phyloP scores from a whole-genome alignment of 2,888 invertebrate genomes.

The Keiferia lycopersicella region DNA sequence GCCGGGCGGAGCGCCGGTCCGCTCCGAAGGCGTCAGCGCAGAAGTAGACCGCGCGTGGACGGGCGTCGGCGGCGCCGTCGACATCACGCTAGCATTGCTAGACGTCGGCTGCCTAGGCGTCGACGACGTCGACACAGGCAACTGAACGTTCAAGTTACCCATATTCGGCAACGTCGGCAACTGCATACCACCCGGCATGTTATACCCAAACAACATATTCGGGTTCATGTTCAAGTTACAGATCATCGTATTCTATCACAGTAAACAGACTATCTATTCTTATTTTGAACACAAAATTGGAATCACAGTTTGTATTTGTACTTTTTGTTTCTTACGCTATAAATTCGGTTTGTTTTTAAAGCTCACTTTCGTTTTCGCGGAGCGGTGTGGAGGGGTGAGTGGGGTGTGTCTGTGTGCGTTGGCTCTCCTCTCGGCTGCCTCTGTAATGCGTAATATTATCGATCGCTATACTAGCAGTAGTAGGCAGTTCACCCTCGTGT shows the following conservation, averaged over 20 bases:
- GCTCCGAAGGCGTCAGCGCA: slow-evolving; percentile 68
- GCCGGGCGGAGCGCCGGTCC: slow-evolving; percentile 70
- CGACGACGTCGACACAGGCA: slow-evolving; percentile 27
- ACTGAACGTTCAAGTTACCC: slow-evolving; percentile 34
- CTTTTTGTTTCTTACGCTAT: slow-evolving; percentile 65
- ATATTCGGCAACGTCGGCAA: slow-evolving; percentile 10
- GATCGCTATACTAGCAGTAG: slow-evolving; percentile 76
- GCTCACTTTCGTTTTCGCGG: slow-evolving; percentile 66
- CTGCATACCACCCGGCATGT: slow-evolving; percentile 43
- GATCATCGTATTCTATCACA: slow-evolving; percentile 61
- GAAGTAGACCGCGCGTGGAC: slow-evolving; percentile 57
- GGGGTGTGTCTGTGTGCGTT: slow-evolving; percentile 49
- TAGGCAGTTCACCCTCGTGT: slow-evolving; percentile 57
- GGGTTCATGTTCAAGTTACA: slow-evolving; percentile 66
- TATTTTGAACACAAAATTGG: slow-evolving; percentile 54
- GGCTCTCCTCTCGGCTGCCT: slow-evolving; percentile 55
- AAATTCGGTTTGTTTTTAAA: slow-evolving; percentile 79
- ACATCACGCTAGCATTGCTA: slow-evolving; percentile 47
- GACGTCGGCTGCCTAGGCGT: slow-evolving; percentile 33
- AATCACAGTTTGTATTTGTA: slow-evolving; percentile 72
- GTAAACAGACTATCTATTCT: slow-evolving; percentile 17
- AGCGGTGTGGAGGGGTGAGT: slow-evolving; percentile 51
- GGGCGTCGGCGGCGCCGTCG: slow-evolving; percentile 71
- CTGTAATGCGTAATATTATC: slow-evolving; percentile 81
- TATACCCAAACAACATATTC: slow-evolving; percentile 64